Conservation (phyloP, 2,797 vertebrate genomes). For the Neopelma chrysocephalum region DNA sequence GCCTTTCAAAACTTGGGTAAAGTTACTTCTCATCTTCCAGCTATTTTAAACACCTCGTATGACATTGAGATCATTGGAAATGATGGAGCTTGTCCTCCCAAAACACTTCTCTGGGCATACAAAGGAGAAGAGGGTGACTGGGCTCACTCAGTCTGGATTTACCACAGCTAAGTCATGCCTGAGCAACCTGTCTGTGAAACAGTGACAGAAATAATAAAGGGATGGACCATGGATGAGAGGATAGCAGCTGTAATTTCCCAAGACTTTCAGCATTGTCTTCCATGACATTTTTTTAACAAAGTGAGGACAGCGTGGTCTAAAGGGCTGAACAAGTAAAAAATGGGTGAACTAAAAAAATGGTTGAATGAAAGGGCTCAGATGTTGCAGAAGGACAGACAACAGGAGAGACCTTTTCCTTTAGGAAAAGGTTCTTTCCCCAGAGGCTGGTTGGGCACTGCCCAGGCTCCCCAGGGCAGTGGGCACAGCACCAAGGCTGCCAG, state of each 20-base stretch:
- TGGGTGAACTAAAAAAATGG: not conserved
- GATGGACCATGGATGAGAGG: not conserved
- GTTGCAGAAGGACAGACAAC: not conserved
- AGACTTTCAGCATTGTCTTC: not conserved
- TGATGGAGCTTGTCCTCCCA: not conserved
- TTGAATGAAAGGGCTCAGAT: not conserved
- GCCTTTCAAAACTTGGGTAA: not conserved
- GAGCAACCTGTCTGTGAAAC: not conserved
- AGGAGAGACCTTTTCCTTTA: not conserved
- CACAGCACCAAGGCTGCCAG: not conserved
- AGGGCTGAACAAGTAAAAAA: not conserved
- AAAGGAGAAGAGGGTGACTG: not conserved
- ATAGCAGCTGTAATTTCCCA: not conserved
- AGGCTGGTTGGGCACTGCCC: not conserved
- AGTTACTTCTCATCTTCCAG: not conserved
- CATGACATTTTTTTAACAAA: not conserved
- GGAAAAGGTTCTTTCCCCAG: not conserved
- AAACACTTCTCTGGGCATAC: not conserved
- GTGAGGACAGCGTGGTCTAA: not conserved
- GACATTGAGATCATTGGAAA: not conserved
- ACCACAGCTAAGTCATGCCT: constrained; percentile 4
- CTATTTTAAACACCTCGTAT: not conserved
- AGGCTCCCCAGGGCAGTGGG: not conserved
- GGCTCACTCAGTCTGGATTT: not conserved
- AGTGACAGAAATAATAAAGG: not conserved